Base-by-base conservation (phyloP, 2,113 vertebrate genomes). In the Anolis carolinensis region DNA sequence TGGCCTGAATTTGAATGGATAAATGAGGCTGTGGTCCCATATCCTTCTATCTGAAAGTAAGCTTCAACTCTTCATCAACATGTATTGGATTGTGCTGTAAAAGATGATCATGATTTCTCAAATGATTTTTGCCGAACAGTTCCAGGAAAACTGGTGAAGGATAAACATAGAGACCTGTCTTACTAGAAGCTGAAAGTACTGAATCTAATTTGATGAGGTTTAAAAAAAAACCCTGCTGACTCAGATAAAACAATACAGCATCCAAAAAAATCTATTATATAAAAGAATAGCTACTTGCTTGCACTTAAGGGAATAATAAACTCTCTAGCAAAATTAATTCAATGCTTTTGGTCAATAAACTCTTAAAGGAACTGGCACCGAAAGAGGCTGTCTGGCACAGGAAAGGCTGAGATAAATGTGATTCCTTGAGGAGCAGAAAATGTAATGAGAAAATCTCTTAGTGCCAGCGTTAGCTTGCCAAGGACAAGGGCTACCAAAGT, bases 241-340 rank as follows among this genome's bases (percentile, higher is more conserved):
- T 91, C 7, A 27, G 67, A 21, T 82, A 90, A 84, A 90, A 92
- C 13, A 84, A 89, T 90, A 13, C 18, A 8, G 83, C 25, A 78
- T 74, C 76, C 92, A 20, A 79, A 90, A 89, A 20, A 1, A 27
- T 50, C 23, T 30, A 27, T 68, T 62, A 68, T 13, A 16, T 59
- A 16, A 59, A 59, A 79, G 39, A 25, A 72, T 73, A 83, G 21
- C 62, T 36, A n/a, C 18, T 78, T 34, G 18, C 76, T 59, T 71
- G 23, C 39, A 52, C 39, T 62, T 87, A 83, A 86, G 62, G 30
- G 39, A 85, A 86, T 7, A 81, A 71, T 2, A 55, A 27, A 86
- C 32, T 67, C 77, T 68, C 39, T 68, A 73, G 32, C 7, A 90
- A 90, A 91, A 90, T 67, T 27, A 21, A 67, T 73, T 59, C 77